These are phyloP conservation scores for Melieria omissa DNA, from an alignment of 2,888 invertebrate species.

Conservation along the genomic window DNA sequence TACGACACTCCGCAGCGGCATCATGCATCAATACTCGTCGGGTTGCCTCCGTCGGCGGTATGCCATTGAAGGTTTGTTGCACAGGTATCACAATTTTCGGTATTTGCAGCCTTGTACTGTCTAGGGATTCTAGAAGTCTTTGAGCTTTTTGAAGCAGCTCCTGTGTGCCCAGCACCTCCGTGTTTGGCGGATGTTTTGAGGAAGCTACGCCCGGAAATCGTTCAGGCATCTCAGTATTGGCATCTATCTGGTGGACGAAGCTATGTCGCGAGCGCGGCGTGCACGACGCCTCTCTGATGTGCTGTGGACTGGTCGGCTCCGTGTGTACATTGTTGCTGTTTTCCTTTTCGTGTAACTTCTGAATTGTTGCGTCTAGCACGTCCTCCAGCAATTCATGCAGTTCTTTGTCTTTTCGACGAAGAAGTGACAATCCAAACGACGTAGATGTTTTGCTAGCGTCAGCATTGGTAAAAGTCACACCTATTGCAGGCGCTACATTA, in stretches of 20 bases:
- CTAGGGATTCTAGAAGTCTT: slow-evolving; percentile 1
- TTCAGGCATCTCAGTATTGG: not conserved
- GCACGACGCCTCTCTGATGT: not conserved
- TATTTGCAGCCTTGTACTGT: not conserved
- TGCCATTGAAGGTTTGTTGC: slow-evolving; percentile 32
- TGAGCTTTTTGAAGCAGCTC: slow-evolving; percentile 12
- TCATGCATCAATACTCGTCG: not conserved
- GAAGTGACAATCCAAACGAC: slow-evolving; percentile 7
- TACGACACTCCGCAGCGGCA: not conserved
- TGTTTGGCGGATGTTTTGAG: no score
- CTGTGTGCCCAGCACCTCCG: not conserved
- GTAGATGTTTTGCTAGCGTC: slow-evolving; percentile 14
- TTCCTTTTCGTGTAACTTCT: slow-evolving; percentile 22
- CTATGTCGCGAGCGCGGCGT: not conserved
- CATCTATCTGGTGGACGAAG: slow-evolving; percentile 10
- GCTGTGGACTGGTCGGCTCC: slow-evolving; percentile 18
- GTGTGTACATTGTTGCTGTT: slow-evolving; percentile 24
- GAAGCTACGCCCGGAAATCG: no score
- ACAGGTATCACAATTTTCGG: slow-evolving; percentile 40
- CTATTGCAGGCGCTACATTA: not conserved
- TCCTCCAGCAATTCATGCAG: slow-evolving; percentile 27
- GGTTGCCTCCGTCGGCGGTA: not conserved
- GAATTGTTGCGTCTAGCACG: slow-evolving; percentile 26
- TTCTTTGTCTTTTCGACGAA: slow-evolving; percentile 32
- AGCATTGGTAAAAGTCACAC: not conserved